Percentiles rank a stretch among this genome's conserved stretches.
phyloP scores from a whole-genome alignment of 2,113 vertebrate species.

The Gymnarchus niloticus region DNA sequence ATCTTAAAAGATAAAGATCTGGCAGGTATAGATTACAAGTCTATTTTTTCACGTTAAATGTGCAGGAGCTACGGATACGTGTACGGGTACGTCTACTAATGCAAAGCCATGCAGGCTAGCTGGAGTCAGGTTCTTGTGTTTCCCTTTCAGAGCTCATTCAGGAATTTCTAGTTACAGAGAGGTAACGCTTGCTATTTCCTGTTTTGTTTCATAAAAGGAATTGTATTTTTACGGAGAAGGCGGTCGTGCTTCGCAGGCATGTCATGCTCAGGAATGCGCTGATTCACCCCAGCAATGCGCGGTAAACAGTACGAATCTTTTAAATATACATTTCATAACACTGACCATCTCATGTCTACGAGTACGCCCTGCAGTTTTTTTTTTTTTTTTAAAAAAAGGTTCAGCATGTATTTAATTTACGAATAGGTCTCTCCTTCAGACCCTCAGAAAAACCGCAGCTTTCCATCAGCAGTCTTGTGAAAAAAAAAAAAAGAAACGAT shows the following conservation, averaged over 20 bases:
- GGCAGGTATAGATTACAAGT: background rate
- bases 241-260: background rate
- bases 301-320: background rate
- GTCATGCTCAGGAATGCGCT: background rate
- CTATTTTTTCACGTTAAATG: background rate
- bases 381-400: too few species aligned
- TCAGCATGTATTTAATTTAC: background rate
- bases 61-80: background rate
- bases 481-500: background rate
- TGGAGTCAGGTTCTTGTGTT: background rate
- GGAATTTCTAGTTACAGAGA: background rate
- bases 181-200: background rate
- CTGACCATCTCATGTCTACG: too few species aligned
- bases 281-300: background rate
- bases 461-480: background rate
- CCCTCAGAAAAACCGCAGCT: background rate
- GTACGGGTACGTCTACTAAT: background rate
- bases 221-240: background rate
- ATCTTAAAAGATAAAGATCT: background rate
- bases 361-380: too few species aligned
- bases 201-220: background rate
- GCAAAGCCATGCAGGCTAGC: background rate
- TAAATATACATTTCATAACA: too few species aligned
- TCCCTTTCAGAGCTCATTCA: background rate
- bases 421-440: background rate